Base-by-base conservation (phyloP, 2,888 invertebrate genomes). In the Caenorhabditis wallacei region DNA sequence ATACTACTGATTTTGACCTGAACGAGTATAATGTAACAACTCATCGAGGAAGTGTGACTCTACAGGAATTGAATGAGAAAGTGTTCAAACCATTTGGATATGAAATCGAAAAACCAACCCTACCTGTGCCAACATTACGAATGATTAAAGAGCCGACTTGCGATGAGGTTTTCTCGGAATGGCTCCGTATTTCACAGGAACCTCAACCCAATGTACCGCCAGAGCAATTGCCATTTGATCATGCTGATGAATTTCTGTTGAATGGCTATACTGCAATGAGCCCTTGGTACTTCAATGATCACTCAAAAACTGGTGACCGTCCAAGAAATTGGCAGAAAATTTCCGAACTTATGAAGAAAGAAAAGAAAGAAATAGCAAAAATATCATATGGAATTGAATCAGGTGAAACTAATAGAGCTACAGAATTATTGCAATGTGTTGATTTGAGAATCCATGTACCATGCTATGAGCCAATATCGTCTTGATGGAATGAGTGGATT, bases 81-180 rank as follows among this genome's bases (percentile, higher is more conserved):
- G 70, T 69, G 2, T 79, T 43, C 57, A 70, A 79, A 64, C 16
- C 20, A 30, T 79, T 70, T 13, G 78, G 78, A 2, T 79, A 79
- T 13, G 48, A 64, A 56, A 70, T 79, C 20, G 5, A 22, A 1
- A 2, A 20, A 1, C 48, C 63, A 2, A 64, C 78, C 0, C 26
- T 43, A 11, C 78, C 78, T 0, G 64, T 79, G 0, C 78, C 78
- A 18, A 79, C 63, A 11, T 35, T 79, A 13, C 40, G 35, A 4
- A 74, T 74, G 74, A 4, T 64, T 7, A 22, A 64, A 5, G 74
- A 64, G 20, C 74, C 64, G 8, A 48, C 56, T 20, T 74, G 74
- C 11, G 74, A 57, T 0, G 24, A 16, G 0, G 56, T 74, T 0
- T 74, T 74, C 20, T 5, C 72, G 7, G 63, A 64, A 26, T 74